Evolutionary conservation across 2,888 invertebrate genomes (phyloP).

Genomic region (Noctua janthe): DNA sequence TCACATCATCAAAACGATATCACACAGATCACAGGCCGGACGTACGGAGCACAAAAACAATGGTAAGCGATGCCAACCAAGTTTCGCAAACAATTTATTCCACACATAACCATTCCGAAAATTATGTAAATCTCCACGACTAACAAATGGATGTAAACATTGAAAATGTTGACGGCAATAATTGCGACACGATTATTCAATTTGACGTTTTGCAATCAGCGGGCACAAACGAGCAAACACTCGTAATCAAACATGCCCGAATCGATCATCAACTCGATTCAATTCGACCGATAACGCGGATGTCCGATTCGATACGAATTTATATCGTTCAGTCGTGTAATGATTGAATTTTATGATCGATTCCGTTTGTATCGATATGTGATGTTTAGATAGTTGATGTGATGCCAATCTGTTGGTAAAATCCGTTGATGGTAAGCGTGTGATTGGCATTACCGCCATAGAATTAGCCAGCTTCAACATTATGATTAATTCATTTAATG

Average conservation of each 20-base stretch:
- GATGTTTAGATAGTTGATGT: constrained; percentile 44
- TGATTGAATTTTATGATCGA: constrained; percentile 72
- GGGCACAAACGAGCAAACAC: constrained; percentile 88
- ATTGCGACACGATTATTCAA: constrained; percentile 88
- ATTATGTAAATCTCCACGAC: constrained; percentile 75
- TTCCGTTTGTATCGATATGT: constrained; percentile 48
- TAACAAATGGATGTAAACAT: constrained; percentile 80
- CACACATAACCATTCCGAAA: constrained; percentile 62
- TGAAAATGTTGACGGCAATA: constrained; percentile 80
- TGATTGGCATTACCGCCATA: not conserved
- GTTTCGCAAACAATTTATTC: constrained; percentile 64
- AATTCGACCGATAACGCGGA: constrained; percentile 69
- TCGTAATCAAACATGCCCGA: constrained; percentile 84
- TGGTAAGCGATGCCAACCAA: constrained; percentile 44
- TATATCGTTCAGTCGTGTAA: constrained; percentile 66
- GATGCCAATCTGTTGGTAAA: constrained; percentile 18
- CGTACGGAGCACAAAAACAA: constrained; percentile 49
- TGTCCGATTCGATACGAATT: constrained; percentile 70
- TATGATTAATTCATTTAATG: not conserved
- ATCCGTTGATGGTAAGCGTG: constrained; percentile 2
- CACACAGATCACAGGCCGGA: constrained; percentile 24
- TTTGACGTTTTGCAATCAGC: constrained; percentile 89
- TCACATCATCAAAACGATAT: constrained; percentile 49
- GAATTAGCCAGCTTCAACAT: not conserved
- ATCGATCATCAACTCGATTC: constrained; percentile 86